phyloP scores from a whole-genome alignment of 2,797 vertebrate species.

The Eulemur coronatus region DNA sequence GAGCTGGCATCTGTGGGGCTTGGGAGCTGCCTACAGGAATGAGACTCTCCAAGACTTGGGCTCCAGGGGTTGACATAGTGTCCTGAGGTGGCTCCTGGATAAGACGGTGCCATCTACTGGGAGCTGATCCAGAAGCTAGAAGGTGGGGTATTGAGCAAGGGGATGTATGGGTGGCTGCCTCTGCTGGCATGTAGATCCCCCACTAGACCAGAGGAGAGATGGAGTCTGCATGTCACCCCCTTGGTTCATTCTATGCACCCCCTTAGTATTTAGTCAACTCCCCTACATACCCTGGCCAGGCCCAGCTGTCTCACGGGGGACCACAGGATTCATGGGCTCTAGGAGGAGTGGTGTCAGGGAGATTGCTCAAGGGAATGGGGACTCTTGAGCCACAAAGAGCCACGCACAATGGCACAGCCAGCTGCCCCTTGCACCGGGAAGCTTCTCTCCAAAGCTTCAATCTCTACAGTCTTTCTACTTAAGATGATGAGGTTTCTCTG shows the following conservation, averaged over 20 bases:
- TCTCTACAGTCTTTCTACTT: neutral
- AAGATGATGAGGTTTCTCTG: neutral
- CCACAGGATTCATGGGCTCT: neutral
- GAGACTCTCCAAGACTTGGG: neutral
- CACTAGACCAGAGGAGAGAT: neutral
- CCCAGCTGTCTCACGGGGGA: neutral
- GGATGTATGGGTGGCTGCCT: too few relatives aligned
- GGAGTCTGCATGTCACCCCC: neutral
- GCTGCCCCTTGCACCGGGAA: neutral
- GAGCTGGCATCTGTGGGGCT: neutral
- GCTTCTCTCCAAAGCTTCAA: neutral
- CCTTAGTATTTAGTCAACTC: neutral
- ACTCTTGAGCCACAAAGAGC: neutral
- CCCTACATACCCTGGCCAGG: neutral
- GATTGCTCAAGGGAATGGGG: neutral
- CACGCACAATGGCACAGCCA: rapidly evolving
- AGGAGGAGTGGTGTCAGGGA: neutral
- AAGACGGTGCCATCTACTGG: neutral
- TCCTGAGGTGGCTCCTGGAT: neutral
- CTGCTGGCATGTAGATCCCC: neutral
- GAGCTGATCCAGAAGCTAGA: neutral
- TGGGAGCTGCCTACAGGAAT: neutral
- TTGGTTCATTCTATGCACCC: neutral
- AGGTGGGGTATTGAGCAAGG: neutral
- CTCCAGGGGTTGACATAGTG: neutral